Conservation (phyloP, 2,888 invertebrate genomes). For the Parascotia fuliginaria region DNA sequence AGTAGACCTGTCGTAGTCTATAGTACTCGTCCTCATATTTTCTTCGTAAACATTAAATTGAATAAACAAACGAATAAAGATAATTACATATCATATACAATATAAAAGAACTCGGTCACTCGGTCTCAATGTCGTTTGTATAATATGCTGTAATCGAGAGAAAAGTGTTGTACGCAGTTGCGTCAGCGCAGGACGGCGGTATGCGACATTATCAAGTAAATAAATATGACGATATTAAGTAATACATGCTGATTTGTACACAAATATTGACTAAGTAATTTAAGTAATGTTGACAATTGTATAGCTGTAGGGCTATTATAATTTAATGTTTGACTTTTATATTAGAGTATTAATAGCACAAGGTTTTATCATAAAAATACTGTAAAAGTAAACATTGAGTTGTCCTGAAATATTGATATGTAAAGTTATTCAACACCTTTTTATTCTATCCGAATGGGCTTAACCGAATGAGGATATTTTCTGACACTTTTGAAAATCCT, state of each 20-base stretch:
- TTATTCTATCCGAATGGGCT: too few relatives aligned
- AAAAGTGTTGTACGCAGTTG: slow-evolving; percentile 56
- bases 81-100: slow-evolving; percentile 16
- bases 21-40: too few relatives aligned
- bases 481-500: too few relatives aligned
- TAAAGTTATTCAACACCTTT: too few relatives aligned
- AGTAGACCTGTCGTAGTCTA: too few relatives aligned
- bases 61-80: too few relatives aligned
- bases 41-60: too few relatives aligned
- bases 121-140: slow-evolving; percentile 73
- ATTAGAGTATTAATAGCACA: not conserved
- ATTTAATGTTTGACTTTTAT: slow-evolving; percentile 6
- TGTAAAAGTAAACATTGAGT: too few relatives aligned
- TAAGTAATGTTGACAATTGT: slow-evolving; percentile 2
- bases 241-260: slow-evolving; percentile 4
- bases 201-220: slow-evolving; percentile 35
- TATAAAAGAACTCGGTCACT: slow-evolving; percentile 62
- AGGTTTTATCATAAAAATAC: not conserved
- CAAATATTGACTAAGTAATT: slow-evolving; percentile 11
- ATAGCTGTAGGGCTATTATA: not conserved
- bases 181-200: slow-evolving; percentile 55
- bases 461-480: too few relatives aligned
- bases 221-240: slow-evolving; percentile 10
- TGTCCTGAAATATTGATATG: too few relatives aligned
- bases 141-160: slow-evolving; percentile 63